phyloP scores from a whole-genome alignment of 2,113 vertebrate genomes.

The Poecilia latipinna region DNA sequence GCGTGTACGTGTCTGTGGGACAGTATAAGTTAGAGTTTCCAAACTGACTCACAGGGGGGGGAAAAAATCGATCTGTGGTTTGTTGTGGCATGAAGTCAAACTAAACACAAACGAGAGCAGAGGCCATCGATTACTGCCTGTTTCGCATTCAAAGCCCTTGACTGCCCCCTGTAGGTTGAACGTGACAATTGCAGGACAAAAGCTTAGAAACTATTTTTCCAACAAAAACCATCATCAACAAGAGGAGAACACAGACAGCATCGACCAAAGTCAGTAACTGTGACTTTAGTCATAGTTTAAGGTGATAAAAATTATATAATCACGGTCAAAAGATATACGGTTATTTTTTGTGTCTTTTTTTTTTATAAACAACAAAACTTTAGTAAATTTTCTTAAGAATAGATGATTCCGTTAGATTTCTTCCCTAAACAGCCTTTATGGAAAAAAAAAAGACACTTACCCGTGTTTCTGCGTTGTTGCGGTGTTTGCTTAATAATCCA shows the following conservation, averaged over 20 bases:
- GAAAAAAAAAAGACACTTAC: constrained; percentile 40
- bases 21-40: background rate
- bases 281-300: background rate
- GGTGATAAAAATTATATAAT: background rate
- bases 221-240: constrained; percentile 13
- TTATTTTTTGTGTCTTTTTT: background rate
- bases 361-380: constrained; percentile 1
- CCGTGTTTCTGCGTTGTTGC: constrained; percentile 22
- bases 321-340: background rate
- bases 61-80: background rate
- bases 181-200: constrained; percentile 15
- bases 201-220: background rate
- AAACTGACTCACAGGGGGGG: background rate
- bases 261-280: constrained; percentile 24
- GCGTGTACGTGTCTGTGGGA: background rate
- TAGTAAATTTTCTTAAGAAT: constrained; percentile 19
- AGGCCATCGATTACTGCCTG: background rate
- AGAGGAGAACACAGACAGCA: constrained; percentile 6
- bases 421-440: background rate
- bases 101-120: constrained; percentile 33
- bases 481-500: constrained; percentile 64
- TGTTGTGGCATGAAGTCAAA: constrained; percentile 20
- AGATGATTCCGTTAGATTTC: background rate
- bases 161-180: constrained; percentile 62
- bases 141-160: constrained; percentile 52